A percentile compares a stretch with the other conserved stretches of the same genome.
Evolutionary conservation across 2,888 invertebrate species (phyloP).

Genomic region (Chrysolina americana): DNA sequence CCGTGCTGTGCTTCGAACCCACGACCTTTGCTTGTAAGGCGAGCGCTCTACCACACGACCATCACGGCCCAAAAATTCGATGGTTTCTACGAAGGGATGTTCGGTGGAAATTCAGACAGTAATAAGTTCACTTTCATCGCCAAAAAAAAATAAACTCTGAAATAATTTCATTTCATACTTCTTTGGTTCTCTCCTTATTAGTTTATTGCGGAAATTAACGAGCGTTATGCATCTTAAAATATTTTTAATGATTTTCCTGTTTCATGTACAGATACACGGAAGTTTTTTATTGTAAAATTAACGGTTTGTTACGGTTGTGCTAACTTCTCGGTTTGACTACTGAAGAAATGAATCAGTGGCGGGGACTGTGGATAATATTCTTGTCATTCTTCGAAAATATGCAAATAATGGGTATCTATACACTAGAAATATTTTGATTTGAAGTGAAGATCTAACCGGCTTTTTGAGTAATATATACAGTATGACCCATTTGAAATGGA

Average conservation of each 20-base stretch:
- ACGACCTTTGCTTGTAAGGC: too few relatives aligned
- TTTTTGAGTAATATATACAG: too few relatives aligned
- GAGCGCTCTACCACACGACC: too few relatives aligned
- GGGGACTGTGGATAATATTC: neutral
- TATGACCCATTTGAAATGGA: too few relatives aligned
- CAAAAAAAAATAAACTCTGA: too few relatives aligned
- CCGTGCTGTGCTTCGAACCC: too few relatives aligned
- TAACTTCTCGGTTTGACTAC: slow-evolving; percentile 11
- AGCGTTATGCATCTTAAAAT: neutral
- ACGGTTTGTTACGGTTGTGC: slow-evolving; percentile 11
- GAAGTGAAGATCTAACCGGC: too few relatives aligned
- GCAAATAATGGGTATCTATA: neutral
- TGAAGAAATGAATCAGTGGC: neutral
- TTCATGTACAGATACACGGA: slow-evolving; percentile 10
- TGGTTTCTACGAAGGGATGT: too few relatives aligned
- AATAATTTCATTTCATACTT: neutral
- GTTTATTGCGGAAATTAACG: neutral
- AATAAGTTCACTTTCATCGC: too few relatives aligned
- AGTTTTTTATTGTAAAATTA: slow-evolving; percentile 14
- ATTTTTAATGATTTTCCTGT: slow-evolving; percentile 12
- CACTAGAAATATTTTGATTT: too few relatives aligned
- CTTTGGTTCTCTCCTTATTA: neutral
- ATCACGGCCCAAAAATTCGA: too few relatives aligned
- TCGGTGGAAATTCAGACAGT: too few relatives aligned
- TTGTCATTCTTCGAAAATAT: neutral